A percentile compares a stretch with the other conserved stretches of the same genome.
These are phyloP conservation scores for Tachycineta bicolor DNA, from an alignment of 2,113 vertebrate genomes.

Conservation along the genomic window DNA sequence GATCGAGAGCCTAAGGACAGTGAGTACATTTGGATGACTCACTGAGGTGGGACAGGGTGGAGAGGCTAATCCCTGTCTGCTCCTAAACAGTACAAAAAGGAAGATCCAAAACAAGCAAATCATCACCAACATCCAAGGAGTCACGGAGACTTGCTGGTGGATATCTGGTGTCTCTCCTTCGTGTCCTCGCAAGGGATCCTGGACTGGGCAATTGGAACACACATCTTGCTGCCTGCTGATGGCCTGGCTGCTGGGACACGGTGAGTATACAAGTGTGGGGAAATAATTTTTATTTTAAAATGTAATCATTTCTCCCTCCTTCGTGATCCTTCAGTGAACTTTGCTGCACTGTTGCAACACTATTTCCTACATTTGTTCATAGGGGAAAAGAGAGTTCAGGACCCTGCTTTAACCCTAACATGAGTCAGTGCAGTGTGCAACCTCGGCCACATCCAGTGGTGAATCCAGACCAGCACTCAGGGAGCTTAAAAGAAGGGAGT, in stretches of 20 bases:
- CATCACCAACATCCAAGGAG: neutral
- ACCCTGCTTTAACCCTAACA: neutral
- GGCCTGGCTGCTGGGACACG: neutral
- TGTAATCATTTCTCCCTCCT: neutral
- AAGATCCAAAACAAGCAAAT: slow-evolving; percentile 51
- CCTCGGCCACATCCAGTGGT: neutral
- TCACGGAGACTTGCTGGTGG: neutral
- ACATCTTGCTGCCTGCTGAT: neutral
- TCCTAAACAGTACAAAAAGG: slow-evolving; percentile 20
- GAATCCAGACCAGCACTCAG: neutral
- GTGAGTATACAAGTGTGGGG: neutral
- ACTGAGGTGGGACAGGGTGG: slow-evolving; percentile 41
- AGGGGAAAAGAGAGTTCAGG: neutral
- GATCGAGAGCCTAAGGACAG: neutral
- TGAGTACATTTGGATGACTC: slow-evolving; percentile 12
- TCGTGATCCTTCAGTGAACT: neutral
- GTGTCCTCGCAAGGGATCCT: neutral
- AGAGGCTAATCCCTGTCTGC: slow-evolving; percentile 30
- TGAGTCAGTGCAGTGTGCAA: neutral
- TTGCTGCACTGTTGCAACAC: neutral
- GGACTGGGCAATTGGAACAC: neutral
- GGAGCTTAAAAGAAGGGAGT: neutral
- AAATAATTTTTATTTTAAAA: neutral
- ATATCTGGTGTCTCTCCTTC: neutral
- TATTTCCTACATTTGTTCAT: neutral